phyloP scores from a whole-genome alignment of 2,113 vertebrate species.

The Siniperca chuatsi region DNA sequence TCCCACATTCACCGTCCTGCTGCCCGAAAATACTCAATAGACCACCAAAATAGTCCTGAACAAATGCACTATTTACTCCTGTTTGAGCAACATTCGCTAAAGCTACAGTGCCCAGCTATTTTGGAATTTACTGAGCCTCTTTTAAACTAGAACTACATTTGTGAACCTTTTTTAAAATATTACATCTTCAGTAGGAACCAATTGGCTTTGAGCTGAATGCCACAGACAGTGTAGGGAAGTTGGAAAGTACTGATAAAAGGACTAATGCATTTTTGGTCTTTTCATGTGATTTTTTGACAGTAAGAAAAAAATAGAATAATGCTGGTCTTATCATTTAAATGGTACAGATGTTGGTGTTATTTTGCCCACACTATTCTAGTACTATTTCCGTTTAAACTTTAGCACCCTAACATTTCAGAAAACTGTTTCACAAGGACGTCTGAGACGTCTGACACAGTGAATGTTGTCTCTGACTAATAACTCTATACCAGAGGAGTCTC shows the following conservation, averaged over 20 bases:
- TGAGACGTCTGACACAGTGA: constrained; percentile 19
- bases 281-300: background rate
- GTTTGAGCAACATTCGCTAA: background rate
- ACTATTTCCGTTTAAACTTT: background rate
- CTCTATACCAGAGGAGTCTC: constrained; percentile 24
- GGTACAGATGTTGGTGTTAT: background rate
- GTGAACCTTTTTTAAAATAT: background rate
- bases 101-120: background rate
- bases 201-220: background rate
- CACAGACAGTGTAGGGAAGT: background rate
- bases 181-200: background rate
- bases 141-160: background rate
- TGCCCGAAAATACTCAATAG: background rate
- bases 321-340: background rate
- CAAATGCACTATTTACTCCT: background rate
- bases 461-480: constrained; percentile 37
- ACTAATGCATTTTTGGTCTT: background rate
- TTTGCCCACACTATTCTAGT: background rate
- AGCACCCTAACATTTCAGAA: background rate
- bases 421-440: background rate
- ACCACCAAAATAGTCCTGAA: background rate
- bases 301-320: background rate
- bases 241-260: background rate
- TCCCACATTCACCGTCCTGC: background rate
- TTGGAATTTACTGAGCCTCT: too few species aligned